Percentiles rank a stretch among this genome's conserved stretches.
Conservation (phyloP, 2,797 vertebrate genomes). For the Phoxinus dragarum region DNA sequence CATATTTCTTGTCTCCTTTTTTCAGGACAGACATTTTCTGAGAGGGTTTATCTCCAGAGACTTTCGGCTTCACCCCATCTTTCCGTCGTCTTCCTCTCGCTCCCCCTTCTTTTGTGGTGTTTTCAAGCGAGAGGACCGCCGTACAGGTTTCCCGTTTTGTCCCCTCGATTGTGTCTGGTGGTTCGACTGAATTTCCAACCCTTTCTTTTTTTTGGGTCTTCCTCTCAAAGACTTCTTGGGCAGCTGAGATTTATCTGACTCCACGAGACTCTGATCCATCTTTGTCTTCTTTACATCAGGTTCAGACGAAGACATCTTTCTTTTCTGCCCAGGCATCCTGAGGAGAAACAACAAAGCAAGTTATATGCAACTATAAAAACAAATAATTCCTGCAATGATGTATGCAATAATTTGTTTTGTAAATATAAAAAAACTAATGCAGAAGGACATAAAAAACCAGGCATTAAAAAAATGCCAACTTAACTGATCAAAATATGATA, state of each 20-base stretch:
- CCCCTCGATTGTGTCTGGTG: conserved; percentile 54
- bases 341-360: conserved; percentile 44
- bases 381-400: neutral
- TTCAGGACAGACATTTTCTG: conserved; percentile 68
- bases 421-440: neutral
- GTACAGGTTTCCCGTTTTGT: conserved; percentile 64
- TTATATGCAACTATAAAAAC: neutral
- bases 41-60: conserved; percentile 58
- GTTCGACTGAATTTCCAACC: conserved; percentile 65
- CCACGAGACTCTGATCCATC: conserved; percentile 70
- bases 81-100: conserved; percentile 72
- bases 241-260: conserved; percentile 64
- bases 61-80: conserved; percentile 69
- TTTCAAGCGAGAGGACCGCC: conserved; percentile 65
- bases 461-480: neutral
- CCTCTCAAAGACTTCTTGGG: conserved; percentile 68
- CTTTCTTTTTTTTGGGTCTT: conserved; percentile 66
- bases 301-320: conserved; percentile 72
- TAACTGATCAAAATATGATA: neutral
- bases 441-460: neutral
- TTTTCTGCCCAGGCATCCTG: conserved; percentile 82
- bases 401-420: neutral
- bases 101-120: conserved; percentile 65
- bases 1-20: conserved; percentile 57
- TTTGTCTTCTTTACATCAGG: conserved; percentile 74